Evolutionary conservation across 2,797 vertebrate genomes (phyloP).

Genomic region (Clarias platycephalus): DNA sequence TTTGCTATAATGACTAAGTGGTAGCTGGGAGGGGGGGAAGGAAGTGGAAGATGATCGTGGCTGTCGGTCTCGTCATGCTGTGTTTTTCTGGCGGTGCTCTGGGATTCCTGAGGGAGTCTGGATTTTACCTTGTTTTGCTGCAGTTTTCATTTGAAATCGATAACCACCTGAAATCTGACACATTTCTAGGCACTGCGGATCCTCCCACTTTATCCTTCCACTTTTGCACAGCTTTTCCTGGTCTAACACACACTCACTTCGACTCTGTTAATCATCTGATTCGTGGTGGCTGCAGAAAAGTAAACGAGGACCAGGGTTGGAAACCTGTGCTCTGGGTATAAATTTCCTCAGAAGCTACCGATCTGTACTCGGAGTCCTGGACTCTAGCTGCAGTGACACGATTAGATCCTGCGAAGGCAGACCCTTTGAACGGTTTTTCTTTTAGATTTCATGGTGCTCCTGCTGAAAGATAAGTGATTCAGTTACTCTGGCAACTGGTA

Average conservation of each 20-base stretch:
- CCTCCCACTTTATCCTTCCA: background rate
- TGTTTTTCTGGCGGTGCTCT: constrained; percentile 5
- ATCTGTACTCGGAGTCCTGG: background rate
- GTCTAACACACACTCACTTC: too few relatives aligned
- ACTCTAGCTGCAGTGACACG: background rate
- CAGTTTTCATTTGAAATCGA: constrained; percentile 2
- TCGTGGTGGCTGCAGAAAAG: background rate
- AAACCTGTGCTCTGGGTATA: background rate
- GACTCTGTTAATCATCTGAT: background rate
- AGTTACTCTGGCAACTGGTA: constrained; percentile 6
- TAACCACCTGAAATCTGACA: constrained; percentile 9
- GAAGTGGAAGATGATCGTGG: background rate
- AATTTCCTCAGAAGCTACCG: background rate
- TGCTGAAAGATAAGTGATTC: background rate
- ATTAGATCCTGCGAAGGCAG: background rate
- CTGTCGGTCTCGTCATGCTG: background rate
- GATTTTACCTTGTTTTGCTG: background rate
- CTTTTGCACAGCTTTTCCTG: too few relatives aligned
- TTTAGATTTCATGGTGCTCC: background rate
- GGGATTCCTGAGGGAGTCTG: constrained; percentile 13
- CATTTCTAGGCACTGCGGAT: background rate
- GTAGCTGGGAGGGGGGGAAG: background rate
- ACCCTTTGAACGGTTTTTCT: background rate
- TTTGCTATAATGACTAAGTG: background rate
- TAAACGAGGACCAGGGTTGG: background rate